Evolutionary conservation across 1,140 invertebrate genomes (phyloP).

Genomic region (Pemphigus obesinymphae): DNA sequence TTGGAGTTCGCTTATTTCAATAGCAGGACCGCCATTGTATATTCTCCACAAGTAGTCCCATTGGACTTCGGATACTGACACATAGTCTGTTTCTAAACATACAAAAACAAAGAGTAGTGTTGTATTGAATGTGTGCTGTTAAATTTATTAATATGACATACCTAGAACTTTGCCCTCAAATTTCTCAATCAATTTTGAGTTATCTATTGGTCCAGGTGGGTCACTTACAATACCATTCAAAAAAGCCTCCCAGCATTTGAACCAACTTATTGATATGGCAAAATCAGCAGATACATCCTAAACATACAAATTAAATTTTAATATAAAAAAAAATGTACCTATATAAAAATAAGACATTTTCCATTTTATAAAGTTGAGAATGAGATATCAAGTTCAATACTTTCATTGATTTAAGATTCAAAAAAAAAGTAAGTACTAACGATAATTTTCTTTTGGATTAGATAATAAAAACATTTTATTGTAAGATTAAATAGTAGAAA

Average conservation of each 20-base stretch:
- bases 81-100: slow-evolving; percentile 5
- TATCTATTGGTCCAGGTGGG: slow-evolving; percentile 82
- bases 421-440: too few relatives aligned
- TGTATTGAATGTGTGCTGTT: too few relatives aligned
- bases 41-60: slow-evolving; percentile 31
- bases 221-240: slow-evolving; percentile 69
- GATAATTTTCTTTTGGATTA: too few relatives aligned
- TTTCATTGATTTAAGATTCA: too few relatives aligned
- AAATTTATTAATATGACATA: background rate
- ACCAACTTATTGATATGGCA: slow-evolving; percentile 83
- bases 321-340: too few relatives aligned
- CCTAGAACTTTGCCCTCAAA: background rate
- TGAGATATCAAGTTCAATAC: too few relatives aligned
- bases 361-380: too few relatives aligned
- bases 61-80: slow-evolving; percentile 1
- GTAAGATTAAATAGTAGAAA: too few relatives aligned
- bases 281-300: slow-evolving; percentile 62
- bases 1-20: slow-evolving; percentile 1
- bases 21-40: slow-evolving; percentile 21
- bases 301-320: slow-evolving; percentile 50
- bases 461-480: too few relatives aligned
- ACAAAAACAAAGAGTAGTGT: background rate
- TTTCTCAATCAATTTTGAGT: slow-evolving; percentile 60
- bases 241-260: slow-evolving; percentile 85
- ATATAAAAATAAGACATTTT: too few relatives aligned